Base-by-base conservation (phyloP, 2,113 vertebrate species). In the Muntiacus reevesi region DNA sequence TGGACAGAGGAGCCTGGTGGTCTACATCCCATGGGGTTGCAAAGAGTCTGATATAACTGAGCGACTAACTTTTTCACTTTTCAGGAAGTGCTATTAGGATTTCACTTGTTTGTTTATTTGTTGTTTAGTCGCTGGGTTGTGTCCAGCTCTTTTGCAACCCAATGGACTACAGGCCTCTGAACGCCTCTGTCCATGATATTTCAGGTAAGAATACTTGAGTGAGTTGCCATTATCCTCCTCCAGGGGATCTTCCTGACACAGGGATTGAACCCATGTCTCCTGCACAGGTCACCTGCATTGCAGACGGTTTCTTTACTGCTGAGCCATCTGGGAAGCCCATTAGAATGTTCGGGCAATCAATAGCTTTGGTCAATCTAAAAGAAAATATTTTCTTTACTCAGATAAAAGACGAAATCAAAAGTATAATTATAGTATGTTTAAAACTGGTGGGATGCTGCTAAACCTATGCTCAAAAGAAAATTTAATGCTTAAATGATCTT, bases 401-500 rank as follows among this genome's bases (percentile, higher is more conserved):
- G 71, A 59, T 47, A 79, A 62, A 87, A 67, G 14, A 83, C 89
- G 54, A 82, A 92, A 59, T 79, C 59, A 95, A 43, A 91, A 82
- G 91, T 83, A 10, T 89, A 89, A 89, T 94, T 78, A 91, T 30
- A 82, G 57, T 89, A 71, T 7, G 33, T 45, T 92, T 94, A n/a
- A 93, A 71, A 83, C n/a, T 59, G 45, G 76, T 89, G n/a, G 60
- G 60, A 57, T 40, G 78, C 87, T 81, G 76, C 59, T 59, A 94
- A 87, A 54, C 30, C 28, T 79, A 78, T 57, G 40, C 40, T 71
- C 55, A n/a, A 45, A 96, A 94, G 76, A 97, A 97, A 91, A 98
- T 91, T 27, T 57, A 95, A 74, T 87, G 86, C 60, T 93, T 89
- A 89, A 79, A 78, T 86, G 45, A 78, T 85, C 79, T 96, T 82